A percentile compares a stretch with the other conserved stretches of the same genome.
Conservation (phyloP, 2,797 vertebrate genomes). For the Malacoctenus gilli region DNA sequence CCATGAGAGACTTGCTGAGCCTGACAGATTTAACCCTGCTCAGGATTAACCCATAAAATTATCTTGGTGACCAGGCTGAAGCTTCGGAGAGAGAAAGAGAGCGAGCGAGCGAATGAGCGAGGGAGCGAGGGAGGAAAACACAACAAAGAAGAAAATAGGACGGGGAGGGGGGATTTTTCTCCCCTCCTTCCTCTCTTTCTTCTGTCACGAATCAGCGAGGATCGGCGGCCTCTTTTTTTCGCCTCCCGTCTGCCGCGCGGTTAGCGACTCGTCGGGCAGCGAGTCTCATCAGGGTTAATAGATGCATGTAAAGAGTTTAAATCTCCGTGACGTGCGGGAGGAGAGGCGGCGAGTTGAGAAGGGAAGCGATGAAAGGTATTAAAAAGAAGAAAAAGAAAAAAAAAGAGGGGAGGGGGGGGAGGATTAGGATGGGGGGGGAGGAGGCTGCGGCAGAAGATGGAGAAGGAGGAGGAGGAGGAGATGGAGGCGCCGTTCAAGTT, state of each 20-base stretch:
- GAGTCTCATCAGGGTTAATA: conserved; percentile 68
- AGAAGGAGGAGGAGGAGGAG: conserved; percentile 6
- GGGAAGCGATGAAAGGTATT: conserved; percentile 27
- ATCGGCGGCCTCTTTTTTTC: conserved; percentile 15
- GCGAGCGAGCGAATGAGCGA: background rate
- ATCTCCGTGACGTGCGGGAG: conserved; percentile 49
- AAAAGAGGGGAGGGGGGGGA: conserved; percentile 21
- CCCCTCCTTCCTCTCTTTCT: background rate
- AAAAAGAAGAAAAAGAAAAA: conserved; percentile 23
- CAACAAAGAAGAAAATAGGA: conserved; percentile 36
- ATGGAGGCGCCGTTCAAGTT: no score
- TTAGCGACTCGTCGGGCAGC: conserved; percentile 37
- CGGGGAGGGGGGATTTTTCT: conserved; percentile 6
- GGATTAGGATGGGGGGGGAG: conserved; percentile 19
- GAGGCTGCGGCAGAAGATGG: conserved; percentile 10
- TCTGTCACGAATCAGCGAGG: conserved; percentile 18
- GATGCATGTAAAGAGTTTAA: conserved; percentile 37
- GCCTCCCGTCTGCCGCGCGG: conserved; percentile 7
- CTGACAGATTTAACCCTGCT: conserved; percentile 62
- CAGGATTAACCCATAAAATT: conserved; percentile 66
- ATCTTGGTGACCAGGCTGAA: conserved; percentile 60
- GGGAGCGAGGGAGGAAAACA: background rate
- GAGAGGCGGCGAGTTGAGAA: conserved; percentile 29
- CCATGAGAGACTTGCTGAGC: conserved; percentile 68
- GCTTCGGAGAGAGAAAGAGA: conserved; percentile 34